Base-by-base conservation (phyloP, 2,888 invertebrate genomes). In the Drosophila dives region DNA sequence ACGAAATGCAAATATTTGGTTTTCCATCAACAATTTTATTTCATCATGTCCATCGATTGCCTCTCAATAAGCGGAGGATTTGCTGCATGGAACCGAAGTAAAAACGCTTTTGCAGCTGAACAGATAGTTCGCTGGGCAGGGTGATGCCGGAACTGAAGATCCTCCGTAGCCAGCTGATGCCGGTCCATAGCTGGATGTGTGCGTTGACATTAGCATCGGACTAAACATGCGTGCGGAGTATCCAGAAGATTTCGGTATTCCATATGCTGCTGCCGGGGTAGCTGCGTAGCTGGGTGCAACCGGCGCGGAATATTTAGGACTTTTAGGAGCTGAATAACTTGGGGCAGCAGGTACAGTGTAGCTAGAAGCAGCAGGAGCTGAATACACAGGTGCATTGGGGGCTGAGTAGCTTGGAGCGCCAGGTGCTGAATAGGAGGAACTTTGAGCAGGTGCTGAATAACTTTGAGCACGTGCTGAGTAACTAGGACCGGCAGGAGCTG, bases 61-160 rank as follows among this genome's bases (percentile, higher is more conserved):
- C n/a, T 2, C 33, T 68, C 36, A 85, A 56, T 88, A 85, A 8
- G 53, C 65, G 5, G 72, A 56, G 53, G 66, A 63, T 45, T 71
- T 74, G 6, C 79, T 75, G 58, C 85, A 85, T 2, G 88, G 83
- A 6, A 68, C 77, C 32, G 40, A 72, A 12, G 62, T 68, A 1
- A 85, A 62, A 6, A 85, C 83, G 45, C 83, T 81, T 0, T 69
- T 63, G 51, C 85, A 85, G 49, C 89, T 83, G 26, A 85, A 79
- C 0, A 85, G 15, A 62, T 86, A 88, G 55, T 63, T 88, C 12
- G 63, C 65, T 17, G 86, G 68, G 40, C 85, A 85, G 15, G 83
- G 26, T 15, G 86, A 81, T 3, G 88, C 61, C 17, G 86, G 72
- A 11, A 83, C 29, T 2, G 75, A 68, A 2, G 79, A 60, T 26